Conservation (phyloP, 2,797 vertebrate genomes). For the Melanotaenia parkinsoni region DNA sequence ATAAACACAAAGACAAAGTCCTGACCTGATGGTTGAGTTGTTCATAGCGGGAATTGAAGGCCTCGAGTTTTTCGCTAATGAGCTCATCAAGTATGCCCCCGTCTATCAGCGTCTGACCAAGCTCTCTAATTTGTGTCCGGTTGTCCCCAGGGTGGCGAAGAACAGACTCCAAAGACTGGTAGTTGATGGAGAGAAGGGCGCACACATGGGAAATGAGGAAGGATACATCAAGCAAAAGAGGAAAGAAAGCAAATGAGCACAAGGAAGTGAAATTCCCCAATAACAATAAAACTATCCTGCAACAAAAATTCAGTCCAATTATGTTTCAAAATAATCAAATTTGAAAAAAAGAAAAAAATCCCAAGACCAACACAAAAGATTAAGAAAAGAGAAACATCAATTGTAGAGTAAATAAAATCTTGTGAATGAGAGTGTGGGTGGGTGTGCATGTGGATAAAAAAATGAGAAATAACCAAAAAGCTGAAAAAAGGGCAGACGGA, state of each 20-base stretch:
- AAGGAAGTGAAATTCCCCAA: not conserved
- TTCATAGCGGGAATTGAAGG: conserved; percentile 92
- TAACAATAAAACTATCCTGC: not conserved
- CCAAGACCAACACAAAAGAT: not conserved
- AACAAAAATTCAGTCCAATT: conserved; percentile 8
- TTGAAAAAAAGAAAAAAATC: not conserved
- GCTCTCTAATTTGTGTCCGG: conserved; percentile 95
- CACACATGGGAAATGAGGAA: conserved; percentile 1
- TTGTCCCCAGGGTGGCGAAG: conserved; percentile 97
- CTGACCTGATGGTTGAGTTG: conserved; percentile 92
- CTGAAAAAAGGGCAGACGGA: conserved; percentile 38
- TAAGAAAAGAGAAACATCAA: not conserved
- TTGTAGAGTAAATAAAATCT: conserved; percentile 18
- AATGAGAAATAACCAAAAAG: conserved; percentile 18
- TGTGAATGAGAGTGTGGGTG: not conserved
- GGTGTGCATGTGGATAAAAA: conserved; percentile 2
- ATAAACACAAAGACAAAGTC: conserved; percentile 28
- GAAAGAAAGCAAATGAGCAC: not conserved
- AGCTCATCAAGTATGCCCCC: conserved; percentile 97
- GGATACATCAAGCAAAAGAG: not conserved
- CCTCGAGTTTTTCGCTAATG: conserved; percentile 95
- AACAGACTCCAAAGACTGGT: conserved; percentile 88
- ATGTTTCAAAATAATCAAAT: conserved; percentile 6
- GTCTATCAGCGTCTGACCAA: conserved; percentile 96
- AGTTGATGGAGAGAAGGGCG: conserved; percentile 19